Conservation (phyloP, 2,888 invertebrate genomes). For the Ennomos erosarius region DNA sequence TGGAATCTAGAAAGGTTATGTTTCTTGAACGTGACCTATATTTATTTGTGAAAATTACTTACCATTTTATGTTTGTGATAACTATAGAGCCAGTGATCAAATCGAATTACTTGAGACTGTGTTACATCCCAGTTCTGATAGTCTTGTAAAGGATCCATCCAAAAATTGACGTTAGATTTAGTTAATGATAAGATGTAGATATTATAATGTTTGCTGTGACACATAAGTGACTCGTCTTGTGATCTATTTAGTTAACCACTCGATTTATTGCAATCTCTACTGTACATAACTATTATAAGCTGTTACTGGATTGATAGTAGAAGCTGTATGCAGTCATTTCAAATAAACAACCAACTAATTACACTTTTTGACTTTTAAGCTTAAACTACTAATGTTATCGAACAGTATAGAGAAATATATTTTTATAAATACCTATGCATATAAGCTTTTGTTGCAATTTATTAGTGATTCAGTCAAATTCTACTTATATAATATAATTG, state of each 20-base stretch:
- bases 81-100: conserved; percentile 68
- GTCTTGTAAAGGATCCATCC: conserved; percentile 76
- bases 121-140: conserved; percentile 62
- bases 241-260: conserved; percentile 53
- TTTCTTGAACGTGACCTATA: conserved; percentile 11
- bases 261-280: conserved; percentile 21
- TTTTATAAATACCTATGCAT: no score
- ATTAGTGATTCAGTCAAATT: no score
- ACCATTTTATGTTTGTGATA: conserved; percentile 59
- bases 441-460: no score
- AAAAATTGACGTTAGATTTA: conserved; percentile 67
- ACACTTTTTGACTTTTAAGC: no score
- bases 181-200: conserved; percentile 55
- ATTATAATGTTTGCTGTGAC: conserved; percentile 55
- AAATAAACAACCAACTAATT: no score
- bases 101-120: conserved; percentile 65
- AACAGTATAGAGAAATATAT: no score
- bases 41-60: conserved; percentile 21
- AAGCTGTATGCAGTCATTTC: no score
- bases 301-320: no score
- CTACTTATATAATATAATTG: no score
- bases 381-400: no score
- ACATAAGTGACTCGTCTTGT: conserved; percentile 54
- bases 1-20: conserved; percentile 39
- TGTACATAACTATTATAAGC: neutral